Base-by-base conservation (phyloP, 2,797 vertebrate genomes). In the Schizothorax lantsangensis region DNA sequence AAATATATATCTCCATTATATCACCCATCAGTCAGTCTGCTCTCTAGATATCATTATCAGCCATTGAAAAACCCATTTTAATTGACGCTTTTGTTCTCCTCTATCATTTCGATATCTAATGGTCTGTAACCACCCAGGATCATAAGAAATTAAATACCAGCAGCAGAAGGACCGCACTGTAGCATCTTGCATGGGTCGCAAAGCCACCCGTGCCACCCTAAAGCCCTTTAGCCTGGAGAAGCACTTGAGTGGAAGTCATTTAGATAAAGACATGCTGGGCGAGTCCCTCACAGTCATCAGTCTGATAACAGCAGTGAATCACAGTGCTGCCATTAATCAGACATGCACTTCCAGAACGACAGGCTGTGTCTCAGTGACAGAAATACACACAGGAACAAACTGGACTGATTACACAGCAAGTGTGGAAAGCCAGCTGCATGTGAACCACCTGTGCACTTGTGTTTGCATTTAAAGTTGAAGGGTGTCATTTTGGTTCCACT, bases 241-340 rank as follows among this genome's bases (percentile, higher is more conserved):
- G 38, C 38, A 23, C n/a, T 49, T 88, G 36, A 73, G 68, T 88
- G 86, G 84, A 79, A 79, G 79, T 79, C 49, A 81, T 91, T 92
- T 83, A 91, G 87, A 89, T 90, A 90, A 77, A 90, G 85, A 87
- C 78, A 81, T 66, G 78, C 69, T 82, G 64, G 85, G 86, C 91
- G 86, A 93, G 80, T 93, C 92, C 91, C 11, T 85, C 21, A 71
- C 33, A 59, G 86, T 88, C 91, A 90, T 84, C 82, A 81, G 81
- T 54, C 88, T 89, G 87, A 93, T 87, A 91, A 88, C 74, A 88
- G 83, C 81, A 85, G 87, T 92, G 90, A 95, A 87, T 94, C 92
- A 93, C 71, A 45, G 84, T 15, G 47, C 74, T 83, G 80, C 43
- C 43, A 40, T 90, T 77, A 78, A 85, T 86, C 79, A 92, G 89